Evolutionary conservation across 2,113 vertebrate species (phyloP), one percentile per base, ranked within the genome.

Genomic region (Plecturocebus donacophilus): DNA sequence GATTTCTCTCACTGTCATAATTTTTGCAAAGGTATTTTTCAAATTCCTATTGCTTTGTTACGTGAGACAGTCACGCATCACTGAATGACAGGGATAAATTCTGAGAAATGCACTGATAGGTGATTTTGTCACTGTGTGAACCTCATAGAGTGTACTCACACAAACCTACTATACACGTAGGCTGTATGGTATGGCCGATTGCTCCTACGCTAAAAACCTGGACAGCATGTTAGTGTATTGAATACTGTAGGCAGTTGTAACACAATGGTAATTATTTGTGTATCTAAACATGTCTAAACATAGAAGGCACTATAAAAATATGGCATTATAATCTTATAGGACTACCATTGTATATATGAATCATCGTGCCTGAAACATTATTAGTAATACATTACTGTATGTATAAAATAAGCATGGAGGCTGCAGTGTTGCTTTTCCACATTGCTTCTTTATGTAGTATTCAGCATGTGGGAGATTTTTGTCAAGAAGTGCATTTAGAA

Each of bases 21-120:
- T 64, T 64, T 64, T 64, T 64, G 61, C 61, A 64, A 30, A 64
- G 61, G 61, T 12, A 30, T 64, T 64, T 58, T 64, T 64, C 61
- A 30, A 64, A 64, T 64, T 64, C 47, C 27, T 25, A 3, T 54
- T 40, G 42, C 38, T 81, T 17, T 17, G 27, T 56, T 8, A 20
- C 6, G 0, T 11, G 27, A 3, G 21, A 35, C 54, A 66, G 56
- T 76, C 38, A n/a, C 2, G 2, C 3, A n/a, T 52, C 49, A 1
- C n/a, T 40, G 45, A 16, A 77, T 8, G 16, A 47, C 4, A 17
- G 42, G 75, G 42, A 32, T 47, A 32, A 3, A 8, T 49, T 71
- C 32, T 58, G 21, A 64, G 64, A 73, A 73, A 73, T 64, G 14
- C 16, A 35, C 17, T 16, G 1, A 20, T 49, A 32, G 66, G n/a